A percentile compares a stretch with the other conserved stretches of the same genome.
Evolutionary conservation across 2,113 vertebrate genomes (phyloP).

Genomic region (Cebus imitator): DNA sequence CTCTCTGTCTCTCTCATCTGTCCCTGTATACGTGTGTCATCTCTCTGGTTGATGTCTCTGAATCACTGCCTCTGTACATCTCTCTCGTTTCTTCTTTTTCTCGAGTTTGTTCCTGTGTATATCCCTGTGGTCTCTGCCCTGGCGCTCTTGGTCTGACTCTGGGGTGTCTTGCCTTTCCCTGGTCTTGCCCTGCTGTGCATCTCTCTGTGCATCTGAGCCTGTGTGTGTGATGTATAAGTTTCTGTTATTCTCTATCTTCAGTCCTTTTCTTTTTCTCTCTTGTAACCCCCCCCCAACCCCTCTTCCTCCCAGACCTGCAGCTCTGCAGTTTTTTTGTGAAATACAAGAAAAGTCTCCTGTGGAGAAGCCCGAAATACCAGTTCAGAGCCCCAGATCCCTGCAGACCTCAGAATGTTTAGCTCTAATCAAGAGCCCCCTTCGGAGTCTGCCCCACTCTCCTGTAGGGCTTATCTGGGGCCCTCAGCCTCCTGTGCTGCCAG

Average conservation of each 20-base stretch:
- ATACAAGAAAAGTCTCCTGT: neutral
- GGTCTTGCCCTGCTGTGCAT: neutral
- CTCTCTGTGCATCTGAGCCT: neutral
- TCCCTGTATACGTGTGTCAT: neutral
- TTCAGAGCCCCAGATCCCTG: neutral
- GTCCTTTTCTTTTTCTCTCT: neutral
- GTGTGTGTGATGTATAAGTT: neutral
- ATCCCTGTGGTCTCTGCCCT: neutral
- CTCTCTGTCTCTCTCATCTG: neutral
- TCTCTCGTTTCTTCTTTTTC: neutral
- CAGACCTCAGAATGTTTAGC: neutral
- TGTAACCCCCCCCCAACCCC: neutral
- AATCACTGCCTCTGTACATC: neutral
- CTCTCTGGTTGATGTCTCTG: neutral
- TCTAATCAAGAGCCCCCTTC: neutral
- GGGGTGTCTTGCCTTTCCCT: neutral
- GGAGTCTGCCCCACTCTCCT: neutral
- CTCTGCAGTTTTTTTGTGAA: neutral
- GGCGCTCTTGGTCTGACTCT: neutral
- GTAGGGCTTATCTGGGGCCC: conserved; percentile 16
- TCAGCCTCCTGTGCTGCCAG: neutral
- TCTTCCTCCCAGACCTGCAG: neutral
- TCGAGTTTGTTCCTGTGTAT: neutral
- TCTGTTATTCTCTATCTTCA: neutral
- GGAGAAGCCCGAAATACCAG: neutral